A percentile compares a stretch with the other conserved stretches of the same genome.
Conservation (phyloP, 2,888 invertebrate genomes). For the Miltochrista miniata region DNA sequence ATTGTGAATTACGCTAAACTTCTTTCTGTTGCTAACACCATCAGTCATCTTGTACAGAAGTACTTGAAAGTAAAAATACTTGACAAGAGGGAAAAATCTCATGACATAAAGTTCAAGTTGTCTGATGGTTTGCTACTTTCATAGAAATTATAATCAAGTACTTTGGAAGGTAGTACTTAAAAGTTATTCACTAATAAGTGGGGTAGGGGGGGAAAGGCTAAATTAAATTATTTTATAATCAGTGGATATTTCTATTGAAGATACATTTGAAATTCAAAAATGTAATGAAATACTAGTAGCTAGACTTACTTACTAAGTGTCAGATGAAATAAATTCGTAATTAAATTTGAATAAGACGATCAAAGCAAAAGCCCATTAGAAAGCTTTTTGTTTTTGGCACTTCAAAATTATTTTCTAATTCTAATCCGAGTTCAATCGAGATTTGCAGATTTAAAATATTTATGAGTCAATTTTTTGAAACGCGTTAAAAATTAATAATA, state of each 20-base stretch:
- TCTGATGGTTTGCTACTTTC: too few relatives aligned
- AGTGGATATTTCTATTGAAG: neutral
- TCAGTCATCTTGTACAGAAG: too few relatives aligned
- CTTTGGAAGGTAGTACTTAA: too few relatives aligned
- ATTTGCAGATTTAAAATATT: conserved; percentile 8
- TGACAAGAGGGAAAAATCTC: too few relatives aligned
- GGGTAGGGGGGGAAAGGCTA: too few relatives aligned
- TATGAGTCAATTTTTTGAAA: neutral
- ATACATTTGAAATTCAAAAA: neutral
- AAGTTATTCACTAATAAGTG: too few relatives aligned
- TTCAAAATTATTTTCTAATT: conserved; percentile 36
- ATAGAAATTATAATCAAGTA: too few relatives aligned
- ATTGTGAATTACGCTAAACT: too few relatives aligned
- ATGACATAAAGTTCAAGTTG: too few relatives aligned
- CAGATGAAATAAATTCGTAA: conserved; percentile 3
- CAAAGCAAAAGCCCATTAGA: conserved; percentile 27
- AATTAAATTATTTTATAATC: too few relatives aligned
- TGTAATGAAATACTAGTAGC: neutral
- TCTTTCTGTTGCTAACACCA: too few relatives aligned
- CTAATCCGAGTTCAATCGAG: conserved; percentile 27
- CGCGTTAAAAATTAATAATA: conserved; percentile 17
- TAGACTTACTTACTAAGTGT: neutral
- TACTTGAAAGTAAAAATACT: too few relatives aligned
- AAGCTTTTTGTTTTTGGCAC: conserved; percentile 35
- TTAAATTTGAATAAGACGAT: conserved; percentile 6